Percentiles rank a stretch among this genome's conserved stretches.
These are phyloP conservation scores for Tipula helvola DNA, from an alignment of 2,888 invertebrate species.

Conservation along the genomic window DNA sequence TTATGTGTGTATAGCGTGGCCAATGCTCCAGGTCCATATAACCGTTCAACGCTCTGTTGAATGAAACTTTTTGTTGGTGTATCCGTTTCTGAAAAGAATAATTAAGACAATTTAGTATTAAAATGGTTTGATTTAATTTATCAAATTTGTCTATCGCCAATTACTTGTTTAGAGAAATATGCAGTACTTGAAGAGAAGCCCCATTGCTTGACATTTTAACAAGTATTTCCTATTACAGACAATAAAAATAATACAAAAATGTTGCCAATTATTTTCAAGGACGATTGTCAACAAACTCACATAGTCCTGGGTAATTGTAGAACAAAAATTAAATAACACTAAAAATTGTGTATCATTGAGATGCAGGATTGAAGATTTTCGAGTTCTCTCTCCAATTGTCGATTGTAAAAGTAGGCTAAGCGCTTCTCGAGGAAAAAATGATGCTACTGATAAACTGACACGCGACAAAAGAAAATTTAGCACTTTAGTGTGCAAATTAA, in stretches of 20 bases:
- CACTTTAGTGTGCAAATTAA: too few species aligned
- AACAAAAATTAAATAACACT: too few species aligned
- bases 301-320: too few species aligned
- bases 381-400: too few species aligned
- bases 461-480: too few species aligned
- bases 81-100: background rate
- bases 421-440: too few species aligned
- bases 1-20: slow-evolving; percentile 60
- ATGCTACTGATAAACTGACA: too few species aligned
- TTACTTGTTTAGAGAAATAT: background rate
- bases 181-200: background rate
- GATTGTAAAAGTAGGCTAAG: too few species aligned
- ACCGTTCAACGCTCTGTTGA: slow-evolving; percentile 74
- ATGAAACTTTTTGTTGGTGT: slow-evolving; percentile 62
- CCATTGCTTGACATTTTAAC: background rate
- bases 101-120: background rate
- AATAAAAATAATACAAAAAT: background rate
- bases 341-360: too few species aligned
- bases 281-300: background rate
- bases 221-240: too few species aligned
- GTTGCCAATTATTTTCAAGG: background rate
- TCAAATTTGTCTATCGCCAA: background rate
- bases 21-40: slow-evolving; percentile 77
- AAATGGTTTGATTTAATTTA: background rate
- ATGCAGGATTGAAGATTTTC: too few species aligned